A percentile compares a stretch with the other conserved stretches of the same genome.
phyloP scores from a whole-genome alignment of 2,113 vertebrate genomes.

The Felis chaus region DNA sequence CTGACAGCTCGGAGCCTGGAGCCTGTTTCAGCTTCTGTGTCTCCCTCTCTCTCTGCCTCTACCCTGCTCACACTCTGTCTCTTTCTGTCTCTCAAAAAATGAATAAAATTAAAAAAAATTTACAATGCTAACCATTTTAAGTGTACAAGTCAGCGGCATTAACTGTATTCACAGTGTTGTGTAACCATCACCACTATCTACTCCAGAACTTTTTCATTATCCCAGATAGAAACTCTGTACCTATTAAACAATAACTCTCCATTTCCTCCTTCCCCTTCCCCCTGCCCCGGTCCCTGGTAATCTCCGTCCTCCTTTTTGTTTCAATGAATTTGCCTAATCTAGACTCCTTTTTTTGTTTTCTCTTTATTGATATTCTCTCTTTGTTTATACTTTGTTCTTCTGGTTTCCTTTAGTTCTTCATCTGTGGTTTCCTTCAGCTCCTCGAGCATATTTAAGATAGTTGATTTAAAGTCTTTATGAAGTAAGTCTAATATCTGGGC shows the following conservation, averaged over 20 bases:
- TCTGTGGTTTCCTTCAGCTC: neutral
- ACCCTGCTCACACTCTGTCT: too few relatives aligned
- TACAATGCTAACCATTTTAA: neutral
- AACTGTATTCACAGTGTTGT: neutral
- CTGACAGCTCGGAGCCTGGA: too few relatives aligned
- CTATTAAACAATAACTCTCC: neutral
- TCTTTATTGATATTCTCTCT: neutral
- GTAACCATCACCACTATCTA: neutral
- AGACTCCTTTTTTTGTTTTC: neutral
- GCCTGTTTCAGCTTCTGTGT: too few relatives aligned
- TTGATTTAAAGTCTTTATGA: neutral
- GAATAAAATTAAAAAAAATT: too few relatives aligned
- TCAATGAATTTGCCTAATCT: neutral
- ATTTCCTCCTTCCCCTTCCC: neutral
- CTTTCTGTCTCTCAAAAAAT: too few relatives aligned
- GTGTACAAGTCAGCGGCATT: neutral
- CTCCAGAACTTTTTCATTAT: neutral
- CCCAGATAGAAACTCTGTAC: neutral
- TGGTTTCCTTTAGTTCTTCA: neutral
- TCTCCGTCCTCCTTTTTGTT: neutral
- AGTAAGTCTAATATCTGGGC: neutral
- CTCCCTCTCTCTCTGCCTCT: too few relatives aligned
- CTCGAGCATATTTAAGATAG: neutral
- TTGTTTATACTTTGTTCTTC: neutral
- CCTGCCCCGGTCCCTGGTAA: neutral